A percentile compares a stretch with the other conserved stretches of the same genome.
These are phyloP conservation scores for Eretmochelys imbricata DNA, from an alignment of 2,113 vertebrate species.

Conservation along the genomic window DNA sequence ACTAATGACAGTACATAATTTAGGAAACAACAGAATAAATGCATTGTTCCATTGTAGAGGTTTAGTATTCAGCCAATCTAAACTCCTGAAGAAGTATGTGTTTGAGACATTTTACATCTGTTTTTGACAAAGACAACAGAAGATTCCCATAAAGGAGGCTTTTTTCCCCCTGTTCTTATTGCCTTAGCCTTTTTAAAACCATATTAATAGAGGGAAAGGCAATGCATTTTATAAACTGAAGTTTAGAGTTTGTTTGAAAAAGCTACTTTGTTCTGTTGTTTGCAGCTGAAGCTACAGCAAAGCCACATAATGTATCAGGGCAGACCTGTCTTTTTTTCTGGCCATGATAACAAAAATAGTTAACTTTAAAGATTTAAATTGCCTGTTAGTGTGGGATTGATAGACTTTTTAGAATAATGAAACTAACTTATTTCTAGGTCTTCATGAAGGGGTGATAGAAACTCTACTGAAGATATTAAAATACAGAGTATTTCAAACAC, in stretches of 20 bases:
- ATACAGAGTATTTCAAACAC: background rate
- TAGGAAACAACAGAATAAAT: slow-evolving; percentile 69
- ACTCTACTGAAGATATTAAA: background rate
- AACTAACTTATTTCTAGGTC: background rate
- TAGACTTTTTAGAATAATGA: background rate
- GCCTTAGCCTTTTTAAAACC: background rate
- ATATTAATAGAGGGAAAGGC: slow-evolving; percentile 22
- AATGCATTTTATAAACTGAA: background rate
- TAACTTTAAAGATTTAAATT: background rate
- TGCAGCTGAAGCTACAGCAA: background rate
- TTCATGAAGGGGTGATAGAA: accelerated
- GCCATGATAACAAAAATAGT: background rate
- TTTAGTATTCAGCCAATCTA: slow-evolving; percentile 66
- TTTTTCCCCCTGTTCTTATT: slow-evolving; percentile 17
- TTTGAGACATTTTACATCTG: slow-evolving; percentile 79
- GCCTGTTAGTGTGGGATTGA: accelerated
- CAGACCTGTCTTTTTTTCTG: accelerated
- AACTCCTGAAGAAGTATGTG: slow-evolving; percentile 76
- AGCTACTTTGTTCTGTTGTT: background rate
- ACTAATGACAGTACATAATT: slow-evolving; percentile 61
- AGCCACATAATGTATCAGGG: background rate
- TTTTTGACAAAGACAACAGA: slow-evolving; percentile 74
- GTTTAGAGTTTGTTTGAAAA: background rate
- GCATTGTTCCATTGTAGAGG: slow-evolving; percentile 50
- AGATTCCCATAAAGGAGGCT: slow-evolving; percentile 22